Evolutionary conservation across 1,140 invertebrate genomes (phyloP).

Genomic region (Drosophila auraria): DNA sequence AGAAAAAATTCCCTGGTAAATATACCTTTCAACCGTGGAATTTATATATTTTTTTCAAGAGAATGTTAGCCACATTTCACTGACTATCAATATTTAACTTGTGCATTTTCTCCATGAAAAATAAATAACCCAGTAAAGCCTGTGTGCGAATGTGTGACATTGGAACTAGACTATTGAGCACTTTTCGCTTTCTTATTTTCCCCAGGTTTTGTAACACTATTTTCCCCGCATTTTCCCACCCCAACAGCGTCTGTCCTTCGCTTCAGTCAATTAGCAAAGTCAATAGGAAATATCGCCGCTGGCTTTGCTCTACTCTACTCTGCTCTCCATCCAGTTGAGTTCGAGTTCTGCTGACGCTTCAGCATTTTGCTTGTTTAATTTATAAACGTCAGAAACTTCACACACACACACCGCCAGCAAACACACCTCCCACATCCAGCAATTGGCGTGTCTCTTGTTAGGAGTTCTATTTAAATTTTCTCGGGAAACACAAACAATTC

Average conservation of each 20-base stretch:
- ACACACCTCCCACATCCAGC: constrained; percentile 4
- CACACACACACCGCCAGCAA: constrained; percentile 8
- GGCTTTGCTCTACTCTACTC: constrained; percentile 3
- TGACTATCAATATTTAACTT: background rate
- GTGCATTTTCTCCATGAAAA: background rate
- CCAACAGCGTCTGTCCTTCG: constrained; percentile 13
- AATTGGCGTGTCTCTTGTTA: constrained; percentile 40
- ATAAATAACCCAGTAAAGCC: background rate
- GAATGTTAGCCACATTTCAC: background rate
- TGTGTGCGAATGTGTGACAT: constrained; percentile 7
- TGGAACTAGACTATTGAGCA: constrained; percentile 10
- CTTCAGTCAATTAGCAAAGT: constrained; percentile 78
- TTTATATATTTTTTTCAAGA: background rate
- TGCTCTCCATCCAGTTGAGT: constrained; percentile 10
- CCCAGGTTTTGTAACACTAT: constrained; percentile 24
- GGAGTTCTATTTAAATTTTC: constrained; percentile 35
- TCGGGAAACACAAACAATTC: constrained; percentile 27
- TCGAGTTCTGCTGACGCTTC: constrained; percentile 55
- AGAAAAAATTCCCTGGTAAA: too few relatives aligned
- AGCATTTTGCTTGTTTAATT: constrained; percentile 77
- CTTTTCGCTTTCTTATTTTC: background rate
- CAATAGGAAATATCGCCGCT: constrained; percentile 59
- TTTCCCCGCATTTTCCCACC: constrained; percentile 12
- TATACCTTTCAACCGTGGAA: too few relatives aligned
- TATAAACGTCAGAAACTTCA: constrained; percentile 69